Evolutionary conservation across 2,888 invertebrate genomes (phyloP).

Genomic region (Microdon myrmicae): DNA sequence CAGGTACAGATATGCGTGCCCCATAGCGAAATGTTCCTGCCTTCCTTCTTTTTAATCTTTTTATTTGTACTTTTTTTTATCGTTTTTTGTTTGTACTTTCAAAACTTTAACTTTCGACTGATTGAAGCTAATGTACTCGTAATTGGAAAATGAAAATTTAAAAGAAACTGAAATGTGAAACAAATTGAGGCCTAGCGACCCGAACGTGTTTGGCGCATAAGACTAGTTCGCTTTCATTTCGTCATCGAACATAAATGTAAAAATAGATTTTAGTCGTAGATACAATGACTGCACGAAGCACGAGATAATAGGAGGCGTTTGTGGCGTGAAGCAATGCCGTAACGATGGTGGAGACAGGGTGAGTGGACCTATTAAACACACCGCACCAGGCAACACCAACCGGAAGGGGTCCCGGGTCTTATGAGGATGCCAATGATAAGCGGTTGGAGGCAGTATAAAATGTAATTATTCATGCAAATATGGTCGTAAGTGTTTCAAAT

Average conservation of each 20-base stretch:
- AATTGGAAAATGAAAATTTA: constrained; percentile 18
- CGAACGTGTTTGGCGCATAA: not conserved
- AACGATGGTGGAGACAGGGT: no score
- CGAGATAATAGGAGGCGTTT: no score
- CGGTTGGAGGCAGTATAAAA: no score
- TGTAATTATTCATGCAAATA: no score
- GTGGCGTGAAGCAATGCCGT: no score
- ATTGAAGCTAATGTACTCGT: constrained; percentile 27
- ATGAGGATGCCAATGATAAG: no score
- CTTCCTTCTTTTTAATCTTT: not conserved
- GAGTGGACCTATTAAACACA: no score
- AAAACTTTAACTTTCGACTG: constrained; percentile 8
- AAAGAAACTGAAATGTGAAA: constrained; percentile 1
- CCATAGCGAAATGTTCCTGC: constrained; percentile 15
- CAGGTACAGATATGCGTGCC: constrained; percentile 14
- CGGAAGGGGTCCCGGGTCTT: no score
- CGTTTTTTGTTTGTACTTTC: constrained; percentile 3
- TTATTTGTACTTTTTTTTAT: constrained; percentile 11
- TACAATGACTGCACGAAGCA: no score
- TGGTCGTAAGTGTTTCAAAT: no score
- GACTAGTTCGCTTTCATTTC: constrained; percentile 8
- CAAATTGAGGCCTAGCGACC: constrained; percentile 8
- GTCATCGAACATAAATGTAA: constrained; percentile 6
- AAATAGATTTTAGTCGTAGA: constrained; percentile 20
- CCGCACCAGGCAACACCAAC: no score